These are phyloP conservation scores for Drosophila macrospina DNA, from an alignment of 2,888 invertebrate species.

Conservation along the genomic window DNA sequence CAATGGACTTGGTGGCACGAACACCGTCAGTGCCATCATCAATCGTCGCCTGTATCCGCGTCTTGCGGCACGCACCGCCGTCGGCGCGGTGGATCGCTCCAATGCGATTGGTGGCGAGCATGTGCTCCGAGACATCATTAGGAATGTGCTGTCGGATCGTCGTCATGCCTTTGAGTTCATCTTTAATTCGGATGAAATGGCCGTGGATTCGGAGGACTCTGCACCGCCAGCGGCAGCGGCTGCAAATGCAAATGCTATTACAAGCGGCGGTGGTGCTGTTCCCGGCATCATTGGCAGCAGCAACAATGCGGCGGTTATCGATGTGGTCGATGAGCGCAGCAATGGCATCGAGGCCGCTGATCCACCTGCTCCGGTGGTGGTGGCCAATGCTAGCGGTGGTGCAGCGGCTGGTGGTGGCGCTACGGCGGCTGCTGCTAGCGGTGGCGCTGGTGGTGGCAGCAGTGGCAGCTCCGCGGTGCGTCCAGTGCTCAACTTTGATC, in stretches of 20 bases:
- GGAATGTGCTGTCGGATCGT: constrained; percentile 77
- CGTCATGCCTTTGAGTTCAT: constrained; percentile 79
- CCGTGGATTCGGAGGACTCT: constrained; percentile 72
- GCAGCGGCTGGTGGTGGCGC: background rate
- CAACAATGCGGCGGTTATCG: constrained; percentile 37
- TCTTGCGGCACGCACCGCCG: constrained; percentile 53
- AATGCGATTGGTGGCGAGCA: constrained; percentile 69
- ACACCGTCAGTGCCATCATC: constrained; percentile 60
- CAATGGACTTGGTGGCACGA: constrained; percentile 27
- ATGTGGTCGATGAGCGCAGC: constrained; percentile 49
- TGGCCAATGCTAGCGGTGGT: background rate
- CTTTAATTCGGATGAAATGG: constrained; percentile 78
- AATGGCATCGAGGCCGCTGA: constrained; percentile 32
- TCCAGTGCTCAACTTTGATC: constrained; percentile 73
- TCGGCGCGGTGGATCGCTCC: constrained; percentile 58
- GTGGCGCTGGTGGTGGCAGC: background rate
- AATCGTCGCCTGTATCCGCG: constrained; percentile 76
- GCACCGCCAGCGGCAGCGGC: constrained; percentile 18
- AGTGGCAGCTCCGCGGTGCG: constrained; percentile 29
- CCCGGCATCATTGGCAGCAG: constrained; percentile 18
- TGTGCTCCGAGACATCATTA: constrained; percentile 75
- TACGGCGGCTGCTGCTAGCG: background rate
- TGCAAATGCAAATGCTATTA: constrained; percentile 31
- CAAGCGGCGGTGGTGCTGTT: constrained; percentile 20
- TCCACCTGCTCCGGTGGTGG: background rate